phyloP scores from a whole-genome alignment of 2,888 invertebrate genomes.

The Yponomeuta sedellus region DNA sequence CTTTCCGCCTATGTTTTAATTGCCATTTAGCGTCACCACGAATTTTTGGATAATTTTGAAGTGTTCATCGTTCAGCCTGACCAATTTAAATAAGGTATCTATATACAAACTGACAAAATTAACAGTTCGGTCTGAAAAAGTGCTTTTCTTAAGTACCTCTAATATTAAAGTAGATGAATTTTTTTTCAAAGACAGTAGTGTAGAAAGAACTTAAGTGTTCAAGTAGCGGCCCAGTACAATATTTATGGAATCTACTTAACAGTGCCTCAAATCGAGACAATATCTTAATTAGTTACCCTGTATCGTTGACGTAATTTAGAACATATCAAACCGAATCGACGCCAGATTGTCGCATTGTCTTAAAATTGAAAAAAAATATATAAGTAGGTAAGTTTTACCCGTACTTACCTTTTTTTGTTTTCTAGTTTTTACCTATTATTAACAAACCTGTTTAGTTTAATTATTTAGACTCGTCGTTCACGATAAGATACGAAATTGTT shows the following conservation, averaged over 20 bases:
- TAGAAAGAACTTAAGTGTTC: conserved; percentile 52
- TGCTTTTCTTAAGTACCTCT: conserved; percentile 39
- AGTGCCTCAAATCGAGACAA: conserved; percentile 70
- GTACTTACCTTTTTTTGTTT: no score
- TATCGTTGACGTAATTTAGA: conserved; percentile 4
- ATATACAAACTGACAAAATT: conserved; percentile 8
- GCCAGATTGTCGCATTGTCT: neutral
- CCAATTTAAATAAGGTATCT: neutral
- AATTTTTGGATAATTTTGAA: no score
- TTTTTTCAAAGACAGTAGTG: conserved; percentile 41
- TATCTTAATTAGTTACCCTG: conserved; percentile 33
- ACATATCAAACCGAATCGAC: conserved; percentile 5
- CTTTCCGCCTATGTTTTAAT: conserved; percentile 43
- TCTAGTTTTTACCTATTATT: no score
- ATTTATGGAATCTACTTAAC: conserved; percentile 37
- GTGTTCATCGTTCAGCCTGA: conserved; percentile 10
- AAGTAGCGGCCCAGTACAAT: conserved; percentile 59
- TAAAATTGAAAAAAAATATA: no score
- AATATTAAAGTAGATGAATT: no score
- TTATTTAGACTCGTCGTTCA: no score
- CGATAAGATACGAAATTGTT: no score
- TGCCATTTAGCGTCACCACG: conserved; percentile 15
- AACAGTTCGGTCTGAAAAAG: conserved; percentile 52
- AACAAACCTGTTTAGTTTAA: no score
- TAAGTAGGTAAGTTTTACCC: no score